Base-by-base conservation (phyloP, 2,797 vertebrate species). In the Falco biarmicus region DNA sequence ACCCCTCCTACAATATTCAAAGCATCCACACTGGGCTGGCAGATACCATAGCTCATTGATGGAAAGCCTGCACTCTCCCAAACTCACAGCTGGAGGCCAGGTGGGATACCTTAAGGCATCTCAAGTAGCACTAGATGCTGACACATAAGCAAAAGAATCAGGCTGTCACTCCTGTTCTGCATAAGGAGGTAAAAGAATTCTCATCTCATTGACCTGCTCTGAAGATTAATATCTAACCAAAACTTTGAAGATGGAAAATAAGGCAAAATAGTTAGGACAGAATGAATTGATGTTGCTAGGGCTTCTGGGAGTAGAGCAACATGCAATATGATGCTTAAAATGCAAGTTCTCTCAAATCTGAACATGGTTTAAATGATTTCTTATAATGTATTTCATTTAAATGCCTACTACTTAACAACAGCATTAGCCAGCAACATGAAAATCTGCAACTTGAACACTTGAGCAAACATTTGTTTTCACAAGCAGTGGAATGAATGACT, bases 401-500 rank as follows among this genome's bases (percentile, higher is more conserved):
- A 90, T 18, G 26, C 18, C 85, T 88, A 9, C 61, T 92, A 70
- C 39, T 88, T 73, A 95, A 22, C 9, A 75, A n/a, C 25, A 74
- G 57, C 59, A 50, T 69, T 53, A 39, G 32, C 25, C 65, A 88
- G 37, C 68, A 86, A 69, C 16, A 85, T 26, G 41, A 86, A 97
- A 95, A 89, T 34, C 48, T 91, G 21, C 66, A 89, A 41, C 32
- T 66, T 24, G 32, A 91, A 93, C 61, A 41, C 2, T 31, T 78
- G 85, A 43, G 41, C 34, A 26, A 37, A 5, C 56, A 89, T 65
- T 93, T 93, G 48, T 87, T 93, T 95, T 82, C 80, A 82, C 21
- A 65, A 84, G 77, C 37, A 75, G 47, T 65, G 29, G 74, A 95
- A 96, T 59, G 59, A 95, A 92, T 90, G 47, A 83, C 66, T 82